Base-by-base conservation (phyloP, 2,113 vertebrate species). In the Cisticola juncidis region DNA sequence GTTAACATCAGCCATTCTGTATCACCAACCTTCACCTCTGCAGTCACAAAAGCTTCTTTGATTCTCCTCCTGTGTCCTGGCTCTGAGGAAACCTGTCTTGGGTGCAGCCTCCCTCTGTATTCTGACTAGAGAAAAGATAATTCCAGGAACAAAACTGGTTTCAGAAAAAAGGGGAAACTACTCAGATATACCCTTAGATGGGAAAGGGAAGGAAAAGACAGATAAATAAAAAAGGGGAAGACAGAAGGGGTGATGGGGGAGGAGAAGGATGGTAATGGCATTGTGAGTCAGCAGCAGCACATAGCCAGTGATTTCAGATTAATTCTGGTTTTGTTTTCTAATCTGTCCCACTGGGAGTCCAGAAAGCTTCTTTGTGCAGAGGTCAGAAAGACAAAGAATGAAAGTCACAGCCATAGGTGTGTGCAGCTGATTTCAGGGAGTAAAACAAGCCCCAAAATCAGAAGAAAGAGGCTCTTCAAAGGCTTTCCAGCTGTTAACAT, bases 81-180 rank as follows among this genome's bases (percentile, higher is more conserved):
- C 66, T 86, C 71, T 57, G 50, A 48, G 36, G 58, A 83, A 90
- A 73, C 5, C 7, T 42, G 16, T 11, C 81, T 33, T 33, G 38
- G 56, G 33, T 60, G 85, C 68, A 90, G 85, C 38, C 12, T 90
- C 25, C 57, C 40, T 85, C 73, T 60, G 7, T 29, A 9, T 8
- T 47, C 36, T 54, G 68, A 10, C 28, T 33, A 73, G 44, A 71
- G 25, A 61, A 66, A 76, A 80, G 65, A 86, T 80, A 25, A 58
- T 65, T 81, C 80, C 79, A 83, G 88, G 92, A 90, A 47, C 53
- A 81, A 85, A 83, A 76, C 17, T 40, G 19, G 20, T 65, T 53
- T 70, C 44, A 76, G 42, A 85, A 23, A 77, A 95, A 95, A 93
- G 47, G 57, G 84, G 92, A 68, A 97, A 91, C 69, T 83, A 42